Percentiles rank a stretch among this genome's conserved stretches.
Conservation (phyloP, 2,113 vertebrate genomes). For the Leucosticte australis region DNA sequence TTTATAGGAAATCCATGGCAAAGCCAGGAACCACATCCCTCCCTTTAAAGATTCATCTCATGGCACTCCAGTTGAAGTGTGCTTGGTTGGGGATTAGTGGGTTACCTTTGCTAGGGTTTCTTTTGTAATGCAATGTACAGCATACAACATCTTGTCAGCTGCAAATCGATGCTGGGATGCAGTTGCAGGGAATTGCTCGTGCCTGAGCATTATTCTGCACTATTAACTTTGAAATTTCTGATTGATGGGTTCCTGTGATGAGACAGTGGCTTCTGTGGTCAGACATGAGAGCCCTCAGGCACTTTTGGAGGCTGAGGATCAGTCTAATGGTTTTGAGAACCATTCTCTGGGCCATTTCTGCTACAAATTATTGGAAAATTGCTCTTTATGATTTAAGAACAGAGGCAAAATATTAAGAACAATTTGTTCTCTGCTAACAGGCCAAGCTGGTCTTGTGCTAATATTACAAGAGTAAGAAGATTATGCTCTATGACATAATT, state of each 20-base stretch:
- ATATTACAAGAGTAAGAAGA: not conserved
- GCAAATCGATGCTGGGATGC: not conserved
- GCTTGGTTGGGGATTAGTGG: not conserved
- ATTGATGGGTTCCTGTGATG: not conserved
- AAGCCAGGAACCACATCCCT: not conserved
- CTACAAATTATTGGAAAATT: not conserved
- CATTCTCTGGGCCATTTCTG: not conserved
- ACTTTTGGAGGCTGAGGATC: not conserved
- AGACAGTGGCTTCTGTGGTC: not conserved
- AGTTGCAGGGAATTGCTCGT: not conserved
- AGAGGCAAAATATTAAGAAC: not conserved
- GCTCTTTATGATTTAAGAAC: not conserved
- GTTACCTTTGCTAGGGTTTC: not conserved
- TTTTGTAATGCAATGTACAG: not conserved
- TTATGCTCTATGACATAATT: not conserved
- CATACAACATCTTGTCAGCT: not conserved
- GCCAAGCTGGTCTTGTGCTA: not conserved
- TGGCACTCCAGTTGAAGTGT: not conserved
- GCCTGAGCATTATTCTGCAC: not conserved
- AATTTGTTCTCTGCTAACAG: not conserved
- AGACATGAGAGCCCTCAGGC: not conserved
- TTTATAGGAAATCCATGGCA: not conserved
- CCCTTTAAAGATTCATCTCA: not conserved
- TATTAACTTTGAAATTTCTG: not conserved
- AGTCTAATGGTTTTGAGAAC: not conserved